phyloP scores from a whole-genome alignment of 2,888 invertebrate genomes.

The Drosophila pseudotalamancana region DNA sequence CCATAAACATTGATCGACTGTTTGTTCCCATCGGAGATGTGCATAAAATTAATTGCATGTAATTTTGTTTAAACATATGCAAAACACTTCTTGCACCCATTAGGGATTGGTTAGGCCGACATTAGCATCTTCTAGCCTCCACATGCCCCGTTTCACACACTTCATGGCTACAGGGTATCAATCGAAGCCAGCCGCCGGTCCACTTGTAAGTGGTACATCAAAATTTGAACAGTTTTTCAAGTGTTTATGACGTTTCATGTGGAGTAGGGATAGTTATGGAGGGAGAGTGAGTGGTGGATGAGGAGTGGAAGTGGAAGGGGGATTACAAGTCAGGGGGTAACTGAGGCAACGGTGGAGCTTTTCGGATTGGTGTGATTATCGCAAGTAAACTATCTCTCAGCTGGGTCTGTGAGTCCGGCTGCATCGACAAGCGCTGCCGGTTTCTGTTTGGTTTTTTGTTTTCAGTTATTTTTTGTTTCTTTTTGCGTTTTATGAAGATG shows the following conservation, averaged over 20 bases:
- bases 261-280: no score
- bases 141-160: not conserved
- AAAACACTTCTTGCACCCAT: no score
- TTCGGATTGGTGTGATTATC: slow-evolving; percentile 68
- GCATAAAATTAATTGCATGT: no score
- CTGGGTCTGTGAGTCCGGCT: slow-evolving; percentile 27
- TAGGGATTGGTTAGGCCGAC: no score
- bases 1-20: not conserved
- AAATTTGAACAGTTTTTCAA: slow-evolving; percentile 77
- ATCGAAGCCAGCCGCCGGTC: slow-evolving; percentile 26
- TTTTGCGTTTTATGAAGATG: slow-evolving; percentile 69
- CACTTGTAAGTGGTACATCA: slow-evolving; percentile 71
- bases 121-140: not conserved
- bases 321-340: slow-evolving; percentile 9
- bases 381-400: slow-evolving; percentile 74
- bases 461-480: no score
- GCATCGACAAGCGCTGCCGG: slow-evolving; percentile 49
- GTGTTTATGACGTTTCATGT: slow-evolving; percentile 61
- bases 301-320: not conserved
- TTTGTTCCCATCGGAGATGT: no score
- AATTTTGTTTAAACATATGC: no score
- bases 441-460: slow-evolving; percentile 18
- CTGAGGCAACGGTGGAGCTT: slow-evolving; percentile 14
- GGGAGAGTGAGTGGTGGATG: no score
- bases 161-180: slow-evolving; percentile 1